Conservation (phyloP, 2,888 invertebrate genomes). For the Tromatobia lineatoria region DNA sequence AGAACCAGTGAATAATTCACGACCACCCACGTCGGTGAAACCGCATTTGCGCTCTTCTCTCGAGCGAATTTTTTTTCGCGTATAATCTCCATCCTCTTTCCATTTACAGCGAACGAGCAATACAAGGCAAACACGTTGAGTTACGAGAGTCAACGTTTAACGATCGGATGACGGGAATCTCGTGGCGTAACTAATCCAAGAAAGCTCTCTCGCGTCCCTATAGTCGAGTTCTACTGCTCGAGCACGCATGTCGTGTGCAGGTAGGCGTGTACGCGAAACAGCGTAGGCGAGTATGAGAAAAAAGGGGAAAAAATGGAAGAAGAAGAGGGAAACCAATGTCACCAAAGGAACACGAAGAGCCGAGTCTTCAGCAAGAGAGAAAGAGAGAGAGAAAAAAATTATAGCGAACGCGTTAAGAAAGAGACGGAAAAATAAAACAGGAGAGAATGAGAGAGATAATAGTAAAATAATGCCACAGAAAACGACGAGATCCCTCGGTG, state of each 20-base stretch:
- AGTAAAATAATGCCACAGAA: slow-evolving; percentile 72
- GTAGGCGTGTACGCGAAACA: slow-evolving; percentile 52
- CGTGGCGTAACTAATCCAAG: slow-evolving; percentile 70
- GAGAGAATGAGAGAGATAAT: slow-evolving; percentile 70
- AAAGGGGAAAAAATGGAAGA: slow-evolving; percentile 55
- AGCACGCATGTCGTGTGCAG: slow-evolving; percentile 34
- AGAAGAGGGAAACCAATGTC: slow-evolving; percentile 52
- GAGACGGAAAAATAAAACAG: slow-evolving; percentile 55
- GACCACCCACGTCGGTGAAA: slow-evolving; percentile 63
- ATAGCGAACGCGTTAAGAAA: slow-evolving; percentile 60
- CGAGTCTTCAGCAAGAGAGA: slow-evolving; percentile 11
- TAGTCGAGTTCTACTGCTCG: slow-evolving; percentile 48
- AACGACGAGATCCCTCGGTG: slow-evolving; percentile 67
- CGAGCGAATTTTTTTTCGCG: slow-evolving; percentile 54
- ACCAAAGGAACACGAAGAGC: slow-evolving; percentile 19
- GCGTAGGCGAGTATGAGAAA: slow-evolving; percentile 71
- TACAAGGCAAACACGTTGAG: slow-evolving; percentile 69
- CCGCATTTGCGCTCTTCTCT: slow-evolving; percentile 55
- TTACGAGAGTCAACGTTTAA: slow-evolving; percentile 72
- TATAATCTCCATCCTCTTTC: slow-evolving; percentile 51
- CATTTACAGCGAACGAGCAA: slow-evolving; percentile 47
- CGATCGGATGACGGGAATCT: slow-evolving; percentile 69
- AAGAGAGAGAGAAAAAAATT: slow-evolving; percentile 53
- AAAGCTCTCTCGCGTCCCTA: slow-evolving; percentile 51
- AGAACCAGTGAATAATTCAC: slow-evolving; percentile 45